Base-by-base conservation (phyloP, 2,888 invertebrate species). In the Agrotis exclamationis region DNA sequence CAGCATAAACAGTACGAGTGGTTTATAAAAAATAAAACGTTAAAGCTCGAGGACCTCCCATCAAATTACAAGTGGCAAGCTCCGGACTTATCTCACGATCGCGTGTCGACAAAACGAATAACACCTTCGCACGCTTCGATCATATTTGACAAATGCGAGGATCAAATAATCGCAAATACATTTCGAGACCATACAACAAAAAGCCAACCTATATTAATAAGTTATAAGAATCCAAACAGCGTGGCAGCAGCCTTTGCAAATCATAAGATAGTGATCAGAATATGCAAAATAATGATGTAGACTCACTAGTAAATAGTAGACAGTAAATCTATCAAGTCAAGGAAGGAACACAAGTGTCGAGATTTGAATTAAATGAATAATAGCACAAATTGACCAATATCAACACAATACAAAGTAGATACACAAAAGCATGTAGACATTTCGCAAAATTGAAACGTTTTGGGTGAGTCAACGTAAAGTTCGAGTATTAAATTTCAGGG, bases 61-160 rank as follows among this genome's bases (percentile, higher is more conserved):
- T 92, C 91, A 91, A 92, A 93, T 93, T 90, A 92, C 91, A 93
- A 92, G 93, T 93, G 90, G 93, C 92, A 91, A 91, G 89, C 90
- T 85, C 85, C 79, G 80, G 86, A 90, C 89, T 92, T 92, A 93
- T 93, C 93, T 90, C 88, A 85, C 86, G 88, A 93, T 94, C 92
- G 93, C 91, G 91, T 93, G 93, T 93, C 93, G 91, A 92, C 93
- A 92, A 93, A 93, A 93, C 90, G 93, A 93, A 92, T 89, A 93
- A 92, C 93, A 92, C 90, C 90, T 91, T 92, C 88, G 89, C 90
- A 88, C 87, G 86, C 90, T 90, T 91, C 92, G 88, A 92, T 93
- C 92, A 92, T 91, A 91, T 91, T 92, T 93, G 92, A 93, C 93
- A 92, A 93, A 94, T 92, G 92, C 88, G 83, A 84, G 89, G 90